Evolutionary conservation across 2,888 invertebrate species (phyloP).

Genomic region (Pomacea canaliculata): DNA sequence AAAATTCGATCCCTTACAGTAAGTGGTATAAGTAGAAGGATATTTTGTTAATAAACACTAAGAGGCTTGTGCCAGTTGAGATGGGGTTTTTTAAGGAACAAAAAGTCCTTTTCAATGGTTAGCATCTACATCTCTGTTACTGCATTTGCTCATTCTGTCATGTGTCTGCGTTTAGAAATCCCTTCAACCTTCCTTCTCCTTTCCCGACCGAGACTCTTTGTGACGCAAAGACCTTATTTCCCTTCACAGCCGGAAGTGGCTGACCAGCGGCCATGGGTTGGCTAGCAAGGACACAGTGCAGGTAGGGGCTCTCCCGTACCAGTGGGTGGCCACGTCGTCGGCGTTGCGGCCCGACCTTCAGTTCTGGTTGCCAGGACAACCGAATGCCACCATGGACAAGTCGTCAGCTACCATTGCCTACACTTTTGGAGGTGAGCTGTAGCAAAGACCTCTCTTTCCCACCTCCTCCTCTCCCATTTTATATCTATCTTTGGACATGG

Average conservation of each 20-base stretch:
- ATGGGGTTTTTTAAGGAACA: too few species aligned
- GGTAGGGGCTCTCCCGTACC: conserved; percentile 3
- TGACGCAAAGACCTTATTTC: too few species aligned
- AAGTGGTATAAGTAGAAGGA: background rate
- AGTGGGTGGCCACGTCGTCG: conserved; percentile 17
- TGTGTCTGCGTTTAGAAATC: too few species aligned
- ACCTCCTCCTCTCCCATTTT: too few species aligned
- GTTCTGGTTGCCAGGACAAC: conserved; percentile 21
- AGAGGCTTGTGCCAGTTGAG: too few species aligned
- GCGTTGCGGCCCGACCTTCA: background rate
- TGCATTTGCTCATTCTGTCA: background rate
- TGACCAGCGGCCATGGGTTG: conserved; percentile 19
- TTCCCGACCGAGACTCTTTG: background rate
- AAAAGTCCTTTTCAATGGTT: background rate
- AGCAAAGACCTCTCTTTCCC: too few species aligned
- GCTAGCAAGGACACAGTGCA: background rate
- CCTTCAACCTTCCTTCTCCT: background rate
- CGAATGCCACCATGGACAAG: background rate
- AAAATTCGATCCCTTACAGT: conserved; percentile 26
- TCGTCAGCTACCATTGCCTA: conserved; percentile 8
- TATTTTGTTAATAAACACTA: too few species aligned
- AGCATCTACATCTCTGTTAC: background rate
- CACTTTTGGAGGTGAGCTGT: conserved; percentile 11
- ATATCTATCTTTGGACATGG: too few species aligned
- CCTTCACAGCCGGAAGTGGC: conserved; percentile 1